These are phyloP conservation scores for Cantharis nigra DNA, from an alignment of 2,888 invertebrate species.

Conservation along the genomic window DNA sequence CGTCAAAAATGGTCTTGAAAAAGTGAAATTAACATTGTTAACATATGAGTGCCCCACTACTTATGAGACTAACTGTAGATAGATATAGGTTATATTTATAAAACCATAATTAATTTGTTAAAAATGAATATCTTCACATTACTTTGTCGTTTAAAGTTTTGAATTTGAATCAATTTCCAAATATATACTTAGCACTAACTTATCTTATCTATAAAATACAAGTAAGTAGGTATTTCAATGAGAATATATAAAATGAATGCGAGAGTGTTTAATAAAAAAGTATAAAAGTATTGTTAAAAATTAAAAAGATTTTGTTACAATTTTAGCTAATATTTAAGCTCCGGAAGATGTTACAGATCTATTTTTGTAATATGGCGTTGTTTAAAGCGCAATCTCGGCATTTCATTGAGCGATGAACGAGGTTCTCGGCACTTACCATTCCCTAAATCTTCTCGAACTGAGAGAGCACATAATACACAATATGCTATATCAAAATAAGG, in stretches of 20 bases:
- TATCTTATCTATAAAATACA: background rate
- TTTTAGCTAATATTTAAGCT: background rate
- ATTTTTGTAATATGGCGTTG: slow-evolving; percentile 5
- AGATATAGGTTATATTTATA: background rate
- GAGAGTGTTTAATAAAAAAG: background rate
- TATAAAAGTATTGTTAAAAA: background rate
- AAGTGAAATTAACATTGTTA: too few species aligned
- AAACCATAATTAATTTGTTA: background rate
- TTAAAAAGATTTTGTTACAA: background rate
- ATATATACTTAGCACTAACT: background rate
- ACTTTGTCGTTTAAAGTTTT: background rate
- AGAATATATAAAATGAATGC: background rate
- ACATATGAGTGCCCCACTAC: too few species aligned
- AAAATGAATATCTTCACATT: background rate
- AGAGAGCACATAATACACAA: slow-evolving; percentile 90
- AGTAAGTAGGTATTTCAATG: background rate
- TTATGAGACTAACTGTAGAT: too few species aligned
- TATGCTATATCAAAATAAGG: slow-evolving; percentile 99
- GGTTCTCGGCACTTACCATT: slow-evolving; percentile 66
- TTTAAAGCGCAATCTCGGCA: slow-evolving; percentile 13
- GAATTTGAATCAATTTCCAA: background rate
- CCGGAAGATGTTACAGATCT: slow-evolving; percentile 2
- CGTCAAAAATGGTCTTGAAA: too few species aligned
- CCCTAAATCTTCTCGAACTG: slow-evolving; percentile 94
- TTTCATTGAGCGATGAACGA: slow-evolving; percentile 7